phyloP scores from a whole-genome alignment of 2,113 vertebrate genomes.

The Rhabdomys dilectus region DNA sequence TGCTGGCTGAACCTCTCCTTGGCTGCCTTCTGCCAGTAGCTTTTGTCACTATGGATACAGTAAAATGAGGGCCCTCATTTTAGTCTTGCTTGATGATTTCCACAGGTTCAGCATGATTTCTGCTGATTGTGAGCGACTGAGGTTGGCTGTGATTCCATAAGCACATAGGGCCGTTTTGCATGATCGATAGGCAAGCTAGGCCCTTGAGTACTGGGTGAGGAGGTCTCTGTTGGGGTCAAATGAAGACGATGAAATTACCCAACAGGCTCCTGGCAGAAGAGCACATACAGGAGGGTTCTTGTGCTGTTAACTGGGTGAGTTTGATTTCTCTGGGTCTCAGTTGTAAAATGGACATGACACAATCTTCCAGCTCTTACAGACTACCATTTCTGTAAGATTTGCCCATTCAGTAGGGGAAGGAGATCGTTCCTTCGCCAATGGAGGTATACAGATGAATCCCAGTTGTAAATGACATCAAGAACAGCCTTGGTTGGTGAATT shows the following conservation, averaged over 20 bases:
- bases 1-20: not conserved
- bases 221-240: not conserved
- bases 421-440: not conserved
- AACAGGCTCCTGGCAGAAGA: not conserved
- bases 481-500: conserved; percentile 32
- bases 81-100: not conserved
- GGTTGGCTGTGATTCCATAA: not conserved
- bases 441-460: not conserved
- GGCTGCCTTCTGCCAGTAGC: not conserved
- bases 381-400: not conserved
- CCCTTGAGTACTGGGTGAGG: not conserved
- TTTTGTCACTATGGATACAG: not conserved
- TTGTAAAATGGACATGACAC: not conserved
- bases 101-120: not conserved
- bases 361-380: not conserved
- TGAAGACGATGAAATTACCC: not conserved
- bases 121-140: not conserved
- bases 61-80: not conserved
- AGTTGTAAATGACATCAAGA: conserved; percentile 44
- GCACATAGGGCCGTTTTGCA: not conserved
- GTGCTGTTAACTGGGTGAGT: not conserved
- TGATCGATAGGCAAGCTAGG: not conserved
- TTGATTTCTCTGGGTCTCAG: not conserved
- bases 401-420: not conserved
- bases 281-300: not conserved